Conservation (phyloP, 2,113 vertebrate species). For the Copsychus sechellarum region DNA sequence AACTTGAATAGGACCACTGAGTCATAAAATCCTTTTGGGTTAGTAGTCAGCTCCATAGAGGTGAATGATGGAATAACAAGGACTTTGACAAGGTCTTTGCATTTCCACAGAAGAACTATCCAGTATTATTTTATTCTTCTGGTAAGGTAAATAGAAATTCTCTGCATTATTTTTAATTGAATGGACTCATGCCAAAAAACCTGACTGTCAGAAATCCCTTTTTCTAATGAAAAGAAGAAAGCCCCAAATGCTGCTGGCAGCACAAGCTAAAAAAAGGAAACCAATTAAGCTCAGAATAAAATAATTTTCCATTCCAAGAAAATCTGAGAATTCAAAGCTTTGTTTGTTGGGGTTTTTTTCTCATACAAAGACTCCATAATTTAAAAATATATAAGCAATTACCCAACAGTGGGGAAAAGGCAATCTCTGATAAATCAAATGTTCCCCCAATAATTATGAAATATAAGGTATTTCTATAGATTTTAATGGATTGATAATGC, state of each 20-base stretch:
- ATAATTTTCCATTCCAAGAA: background rate
- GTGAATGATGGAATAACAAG: background rate
- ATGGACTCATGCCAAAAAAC: background rate
- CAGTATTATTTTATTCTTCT: background rate
- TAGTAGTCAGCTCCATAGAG: background rate
- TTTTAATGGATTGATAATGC: background rate
- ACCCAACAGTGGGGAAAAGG: background rate
- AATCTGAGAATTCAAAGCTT: background rate
- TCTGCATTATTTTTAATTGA: conserved; percentile 19
- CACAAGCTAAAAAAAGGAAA: background rate
- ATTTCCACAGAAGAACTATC: background rate
- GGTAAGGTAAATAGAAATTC: background rate
- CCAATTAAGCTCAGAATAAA: background rate
- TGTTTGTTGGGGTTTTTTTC: rapidly evolving
- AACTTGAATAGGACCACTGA: background rate
- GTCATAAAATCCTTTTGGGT: background rate
- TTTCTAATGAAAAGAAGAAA: background rate
- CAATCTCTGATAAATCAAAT: background rate
- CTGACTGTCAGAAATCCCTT: background rate
- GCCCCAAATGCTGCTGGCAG: background rate
- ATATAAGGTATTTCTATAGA: background rate
- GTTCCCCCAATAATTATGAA: background rate
- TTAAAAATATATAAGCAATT: background rate
- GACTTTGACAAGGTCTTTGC: background rate
- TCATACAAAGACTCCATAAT: background rate